These are phyloP conservation scores for Parotocinclus haroldoi DNA, from an alignment of 2,797 vertebrate genomes.

Conservation along the genomic window DNA sequence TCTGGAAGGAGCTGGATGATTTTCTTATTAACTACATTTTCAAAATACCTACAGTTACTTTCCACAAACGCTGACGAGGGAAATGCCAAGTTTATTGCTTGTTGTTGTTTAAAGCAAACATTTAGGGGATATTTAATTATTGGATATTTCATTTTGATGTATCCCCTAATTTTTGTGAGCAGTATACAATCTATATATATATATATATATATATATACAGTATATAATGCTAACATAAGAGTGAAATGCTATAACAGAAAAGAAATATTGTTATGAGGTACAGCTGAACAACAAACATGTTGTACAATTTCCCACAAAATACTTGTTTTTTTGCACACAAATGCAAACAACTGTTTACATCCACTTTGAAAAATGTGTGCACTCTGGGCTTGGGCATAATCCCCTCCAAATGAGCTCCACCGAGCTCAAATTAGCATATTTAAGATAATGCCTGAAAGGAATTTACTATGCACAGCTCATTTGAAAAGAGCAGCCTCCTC, in stretches of 20 bases:
- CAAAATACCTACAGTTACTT: neutral
- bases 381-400: neutral
- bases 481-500: conserved; percentile 41
- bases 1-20: conserved; percentile 9
- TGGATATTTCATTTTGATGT: too few species aligned
- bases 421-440: conserved; percentile 46
- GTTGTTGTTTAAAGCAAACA: too few species aligned
- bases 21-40: conserved; percentile 9
- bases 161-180: too few species aligned
- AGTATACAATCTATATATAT: too few species aligned
- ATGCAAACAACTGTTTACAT: conserved; percentile 12
- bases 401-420: conserved; percentile 35
- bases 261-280: too few species aligned
- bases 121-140: too few species aligned
- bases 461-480: conserved; percentile 49
- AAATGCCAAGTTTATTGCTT: too few species aligned
- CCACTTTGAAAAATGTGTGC: neutral
- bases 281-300: too few species aligned
- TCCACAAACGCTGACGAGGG: too few species aligned
- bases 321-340: neutral
- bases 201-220: too few species aligned
- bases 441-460: conserved; percentile 51
- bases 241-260: too few species aligned
- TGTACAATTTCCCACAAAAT: neutral
- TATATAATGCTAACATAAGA: too few species aligned